Evolutionary conservation across 2,797 vertebrate genomes (phyloP).

Genomic region (Anabas testudineus): DNA sequence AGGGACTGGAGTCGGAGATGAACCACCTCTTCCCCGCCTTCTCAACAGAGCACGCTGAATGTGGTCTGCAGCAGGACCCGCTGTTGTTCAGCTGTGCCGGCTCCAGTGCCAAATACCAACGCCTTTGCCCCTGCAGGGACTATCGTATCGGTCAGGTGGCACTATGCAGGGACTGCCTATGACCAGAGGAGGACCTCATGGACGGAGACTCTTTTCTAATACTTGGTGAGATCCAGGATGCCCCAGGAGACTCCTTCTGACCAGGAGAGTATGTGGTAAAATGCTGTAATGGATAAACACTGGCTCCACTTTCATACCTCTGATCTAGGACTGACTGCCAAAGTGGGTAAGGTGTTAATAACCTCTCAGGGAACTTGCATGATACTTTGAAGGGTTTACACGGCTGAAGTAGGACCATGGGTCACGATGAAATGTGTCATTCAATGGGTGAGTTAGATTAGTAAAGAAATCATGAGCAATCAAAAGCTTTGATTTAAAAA

Average conservation of each 20-base stretch:
- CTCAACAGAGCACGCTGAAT: slow-evolving; percentile 87
- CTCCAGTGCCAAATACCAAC: slow-evolving; percentile 86
- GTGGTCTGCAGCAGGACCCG: slow-evolving; percentile 92
- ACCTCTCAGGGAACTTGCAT: slow-evolving; percentile 82
- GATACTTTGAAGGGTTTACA: slow-evolving; percentile 64
- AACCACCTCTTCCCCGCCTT: slow-evolving; percentile 94
- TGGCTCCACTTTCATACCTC: slow-evolving; percentile 38
- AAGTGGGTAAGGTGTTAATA: slow-evolving; percentile 39
- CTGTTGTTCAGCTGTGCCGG: slow-evolving; percentile 95
- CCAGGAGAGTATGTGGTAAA: slow-evolving; percentile 13
- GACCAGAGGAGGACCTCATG: slow-evolving; percentile 64
- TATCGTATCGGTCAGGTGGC: slow-evolving; percentile 92
- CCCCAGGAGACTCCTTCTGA: slow-evolving; percentile 1
- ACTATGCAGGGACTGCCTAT: slow-evolving; percentile 92
- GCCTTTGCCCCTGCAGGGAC: slow-evolving; percentile 95
- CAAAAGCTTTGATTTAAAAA: slow-evolving; percentile 40
- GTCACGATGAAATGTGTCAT: slow-evolving; percentile 14
- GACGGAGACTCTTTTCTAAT: slow-evolving; percentile 20
- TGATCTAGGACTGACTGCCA: slow-evolving; percentile 48
- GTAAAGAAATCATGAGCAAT: slow-evolving; percentile 42
- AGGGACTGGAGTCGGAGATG: slow-evolving; percentile 90
- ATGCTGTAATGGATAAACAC: slow-evolving; percentile 25
- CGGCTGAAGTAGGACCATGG: slow-evolving; percentile 33
- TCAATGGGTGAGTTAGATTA: slow-evolving; percentile 29
- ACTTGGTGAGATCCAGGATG: background rate